Evolutionary conservation across 2,888 invertebrate species (phyloP).

Genomic region (Troides helena): DNA sequence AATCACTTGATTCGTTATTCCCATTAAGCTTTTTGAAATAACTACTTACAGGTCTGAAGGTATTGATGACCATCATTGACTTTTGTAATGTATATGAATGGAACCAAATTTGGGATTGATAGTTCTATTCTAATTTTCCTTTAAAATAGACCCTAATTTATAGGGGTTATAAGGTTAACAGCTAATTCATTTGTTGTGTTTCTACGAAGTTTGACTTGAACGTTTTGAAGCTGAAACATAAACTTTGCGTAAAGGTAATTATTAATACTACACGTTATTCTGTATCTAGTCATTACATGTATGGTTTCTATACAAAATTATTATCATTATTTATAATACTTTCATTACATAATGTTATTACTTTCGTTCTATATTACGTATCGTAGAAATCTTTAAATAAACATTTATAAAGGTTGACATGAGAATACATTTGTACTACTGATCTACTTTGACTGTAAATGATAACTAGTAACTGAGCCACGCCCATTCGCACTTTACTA

Average conservation of each 20-base stretch:
- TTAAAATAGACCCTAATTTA: no score
- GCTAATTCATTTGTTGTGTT: no score
- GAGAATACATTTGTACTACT: neutral
- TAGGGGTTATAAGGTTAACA: no score
- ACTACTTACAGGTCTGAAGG: constrained; percentile 21
- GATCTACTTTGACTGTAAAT: neutral
- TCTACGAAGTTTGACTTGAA: neutral
- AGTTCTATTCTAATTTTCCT: no score
- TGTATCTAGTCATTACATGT: neutral
- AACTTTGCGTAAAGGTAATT: no score
- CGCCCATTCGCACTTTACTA: neutral
- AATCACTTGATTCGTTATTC: constrained; percentile 16
- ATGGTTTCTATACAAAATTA: neutral
- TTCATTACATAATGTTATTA: no score
- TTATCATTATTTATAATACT: neutral
- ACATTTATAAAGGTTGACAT: neutral
- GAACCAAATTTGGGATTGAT: constrained; percentile 12
- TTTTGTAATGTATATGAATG: constrained; percentile 18
- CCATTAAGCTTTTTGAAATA: constrained; percentile 22
- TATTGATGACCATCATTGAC: constrained; percentile 23
- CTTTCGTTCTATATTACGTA: no score
- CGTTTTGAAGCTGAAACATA: neutral
- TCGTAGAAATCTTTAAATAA: neutral
- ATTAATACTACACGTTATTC: neutral
- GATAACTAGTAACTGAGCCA: neutral